These are phyloP conservation scores for Eugnorisma glareosa DNA, from an alignment of 2,888 invertebrate genomes.

Conservation along the genomic window DNA sequence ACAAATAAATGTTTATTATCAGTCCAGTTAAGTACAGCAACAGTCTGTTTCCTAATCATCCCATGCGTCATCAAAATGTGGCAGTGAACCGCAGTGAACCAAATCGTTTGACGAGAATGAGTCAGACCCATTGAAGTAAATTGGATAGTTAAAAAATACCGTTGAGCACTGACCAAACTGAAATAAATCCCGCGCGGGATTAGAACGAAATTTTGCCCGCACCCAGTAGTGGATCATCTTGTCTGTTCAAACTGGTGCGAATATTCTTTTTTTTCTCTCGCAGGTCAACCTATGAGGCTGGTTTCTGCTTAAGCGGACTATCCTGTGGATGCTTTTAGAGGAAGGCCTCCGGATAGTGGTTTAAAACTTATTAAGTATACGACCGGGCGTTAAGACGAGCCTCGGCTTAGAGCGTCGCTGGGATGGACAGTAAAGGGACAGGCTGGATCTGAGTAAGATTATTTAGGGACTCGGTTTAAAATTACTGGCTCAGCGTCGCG, in stretches of 20 bases:
- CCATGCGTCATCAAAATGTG: conserved; percentile 43
- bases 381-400: too few relatives aligned
- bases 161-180: conserved; percentile 1
- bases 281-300: too few relatives aligned
- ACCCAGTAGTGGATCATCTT: neutral
- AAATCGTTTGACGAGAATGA: conserved; percentile 35
- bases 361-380: too few relatives aligned
- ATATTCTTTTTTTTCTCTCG: neutral
- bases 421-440: too few relatives aligned
- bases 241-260: neutral
- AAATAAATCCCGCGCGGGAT: neutral
- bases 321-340: too few relatives aligned
- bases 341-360: too few relatives aligned
- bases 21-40: neutral
- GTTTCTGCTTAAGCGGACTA: too few relatives aligned
- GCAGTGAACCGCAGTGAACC: conserved; percentile 26
- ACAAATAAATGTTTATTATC: too few relatives aligned
- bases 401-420: too few relatives aligned
- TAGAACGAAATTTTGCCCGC: neutral
- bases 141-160: conserved; percentile 27
- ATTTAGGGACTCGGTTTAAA: too few relatives aligned
- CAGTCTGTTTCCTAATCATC: conserved; percentile 13
- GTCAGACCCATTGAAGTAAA: conserved; percentile 35
- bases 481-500: too few relatives aligned
- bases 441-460: too few relatives aligned